A percentile compares a stretch with the other conserved stretches of the same genome.
Evolutionary conservation across 1,140 invertebrate genomes (phyloP).

Genomic region (Hycleus phaleratus): DNA sequence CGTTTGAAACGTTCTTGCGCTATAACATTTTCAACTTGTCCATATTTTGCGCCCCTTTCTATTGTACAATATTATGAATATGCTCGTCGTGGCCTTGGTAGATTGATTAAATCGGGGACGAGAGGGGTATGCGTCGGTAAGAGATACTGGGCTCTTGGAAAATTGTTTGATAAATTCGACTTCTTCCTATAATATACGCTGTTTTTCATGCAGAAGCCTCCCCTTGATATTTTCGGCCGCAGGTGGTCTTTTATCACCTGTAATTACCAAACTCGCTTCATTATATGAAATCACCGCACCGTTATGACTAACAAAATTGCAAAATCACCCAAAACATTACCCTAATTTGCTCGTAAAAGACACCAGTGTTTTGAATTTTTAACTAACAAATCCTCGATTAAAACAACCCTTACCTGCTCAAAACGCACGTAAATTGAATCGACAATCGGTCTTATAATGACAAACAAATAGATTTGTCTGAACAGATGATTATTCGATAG

Average conservation of each 20-base stretch:
- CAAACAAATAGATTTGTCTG: slow-evolving; percentile 5
- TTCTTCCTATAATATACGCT: no score
- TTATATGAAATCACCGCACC: slow-evolving; percentile 2
- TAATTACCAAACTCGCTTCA: slow-evolving; percentile 13
- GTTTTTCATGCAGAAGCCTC: not conserved
- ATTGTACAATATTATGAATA: not conserved
- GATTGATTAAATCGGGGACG: slow-evolving; percentile 43
- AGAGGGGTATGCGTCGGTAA: slow-evolving; percentile 11
- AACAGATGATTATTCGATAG: no score
- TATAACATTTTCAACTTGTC: slow-evolving; percentile 3
- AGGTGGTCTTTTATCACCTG: slow-evolving; percentile 14
- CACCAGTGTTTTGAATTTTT: no score
- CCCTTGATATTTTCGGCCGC: slow-evolving; percentile 2
- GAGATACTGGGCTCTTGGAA: no score
- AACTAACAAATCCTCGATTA: no score
- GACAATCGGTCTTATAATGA: slow-evolving; percentile 1
- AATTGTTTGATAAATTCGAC: no score
- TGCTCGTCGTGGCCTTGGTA: slow-evolving; percentile 26
- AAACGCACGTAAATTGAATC: not conserved
- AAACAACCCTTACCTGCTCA: no score
- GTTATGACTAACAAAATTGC: not conserved
- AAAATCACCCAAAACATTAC: no score
- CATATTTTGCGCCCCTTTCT: slow-evolving; percentile 19
- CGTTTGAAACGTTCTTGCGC: not conserved
- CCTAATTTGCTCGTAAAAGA: no score